These are phyloP conservation scores for Cyrtonyx montezumae DNA, from an alignment of 2,113 vertebrate genomes.

Conservation along the genomic window DNA sequence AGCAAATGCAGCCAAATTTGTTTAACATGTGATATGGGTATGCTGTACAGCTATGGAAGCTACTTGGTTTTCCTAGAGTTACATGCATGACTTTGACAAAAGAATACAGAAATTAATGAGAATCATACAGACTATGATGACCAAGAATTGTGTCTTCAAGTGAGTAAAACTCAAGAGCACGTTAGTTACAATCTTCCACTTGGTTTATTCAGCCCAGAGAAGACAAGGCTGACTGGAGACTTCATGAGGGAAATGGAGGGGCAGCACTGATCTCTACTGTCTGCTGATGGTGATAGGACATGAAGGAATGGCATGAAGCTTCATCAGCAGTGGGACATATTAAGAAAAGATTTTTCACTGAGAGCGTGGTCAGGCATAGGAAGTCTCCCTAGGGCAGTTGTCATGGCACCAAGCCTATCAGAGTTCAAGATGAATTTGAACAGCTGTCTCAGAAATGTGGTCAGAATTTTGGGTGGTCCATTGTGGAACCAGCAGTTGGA, in stretches of 20 bases:
- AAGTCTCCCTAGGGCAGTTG: background rate
- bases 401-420: background rate
- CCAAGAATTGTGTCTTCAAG: background rate
- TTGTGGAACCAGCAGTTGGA: background rate
- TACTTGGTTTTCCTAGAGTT: background rate
- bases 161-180: background rate
- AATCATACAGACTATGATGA: background rate
- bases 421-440: background rate
- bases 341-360: background rate
- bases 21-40: background rate
- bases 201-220: background rate
- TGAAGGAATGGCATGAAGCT: background rate
- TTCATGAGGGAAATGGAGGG: too few species aligned
- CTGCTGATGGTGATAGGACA: too few species aligned
- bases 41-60: background rate
- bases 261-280: too few species aligned
- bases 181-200: background rate
- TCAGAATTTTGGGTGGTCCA: background rate
- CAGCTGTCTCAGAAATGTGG: background rate
- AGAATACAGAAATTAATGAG: background rate
- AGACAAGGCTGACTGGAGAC: background rate
- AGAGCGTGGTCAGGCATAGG: background rate
- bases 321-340: background rate
- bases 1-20: background rate
- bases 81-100: background rate